These are phyloP conservation scores for Ethmia dodecea DNA, from an alignment of 2,888 invertebrate genomes.

Conservation along the genomic window DNA sequence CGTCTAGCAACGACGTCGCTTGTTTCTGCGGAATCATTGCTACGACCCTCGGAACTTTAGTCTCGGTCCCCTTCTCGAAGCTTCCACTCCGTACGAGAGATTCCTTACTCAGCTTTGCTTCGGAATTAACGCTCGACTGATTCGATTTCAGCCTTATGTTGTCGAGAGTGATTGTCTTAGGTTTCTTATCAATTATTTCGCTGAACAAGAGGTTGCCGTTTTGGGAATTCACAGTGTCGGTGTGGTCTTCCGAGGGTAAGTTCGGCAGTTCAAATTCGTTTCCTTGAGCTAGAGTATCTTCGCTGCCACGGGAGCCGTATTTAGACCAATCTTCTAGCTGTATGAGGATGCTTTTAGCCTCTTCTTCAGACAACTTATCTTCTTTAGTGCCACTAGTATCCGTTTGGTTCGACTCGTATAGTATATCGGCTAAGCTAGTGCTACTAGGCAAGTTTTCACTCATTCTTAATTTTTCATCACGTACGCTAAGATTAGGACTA, in stretches of 20 bases:
- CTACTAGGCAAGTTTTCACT: slow-evolving; percentile 48
- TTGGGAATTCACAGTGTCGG: slow-evolving; percentile 30
- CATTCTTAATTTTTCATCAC: slow-evolving; percentile 35
- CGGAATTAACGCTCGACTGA: slow-evolving; percentile 43
- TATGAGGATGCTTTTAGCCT: slow-evolving; percentile 66
- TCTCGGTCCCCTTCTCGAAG: slow-evolving; percentile 37
- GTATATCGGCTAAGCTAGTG: slow-evolving; percentile 61
- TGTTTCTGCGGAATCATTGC: slow-evolving; percentile 27
- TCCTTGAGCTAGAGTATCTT: slow-evolving; percentile 64
- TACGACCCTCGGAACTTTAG: slow-evolving; percentile 28
- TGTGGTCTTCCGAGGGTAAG: slow-evolving; percentile 57
- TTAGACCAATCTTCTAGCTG: slow-evolving; percentile 70
- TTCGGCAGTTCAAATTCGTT: slow-evolving; percentile 68
- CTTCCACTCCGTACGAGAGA: slow-evolving; percentile 35
- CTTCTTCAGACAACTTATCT: slow-evolving; percentile 57
- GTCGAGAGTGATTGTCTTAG: slow-evolving; percentile 65
- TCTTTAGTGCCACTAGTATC: slow-evolving; percentile 46
- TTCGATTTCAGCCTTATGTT: slow-evolving; percentile 55
- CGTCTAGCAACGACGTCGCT: slow-evolving; percentile 23
- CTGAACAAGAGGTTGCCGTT: slow-evolving; percentile 58
- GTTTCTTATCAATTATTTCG: slow-evolving; percentile 70
- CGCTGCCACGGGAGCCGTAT: slow-evolving; percentile 66
- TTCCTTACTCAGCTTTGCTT: slow-evolving; percentile 34
- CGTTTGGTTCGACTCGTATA: slow-evolving; percentile 53
- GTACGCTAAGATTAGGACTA: slow-evolving; percentile 63